Conservation (phyloP, 2,888 invertebrate species). For the Spisula subtruncata region DNA sequence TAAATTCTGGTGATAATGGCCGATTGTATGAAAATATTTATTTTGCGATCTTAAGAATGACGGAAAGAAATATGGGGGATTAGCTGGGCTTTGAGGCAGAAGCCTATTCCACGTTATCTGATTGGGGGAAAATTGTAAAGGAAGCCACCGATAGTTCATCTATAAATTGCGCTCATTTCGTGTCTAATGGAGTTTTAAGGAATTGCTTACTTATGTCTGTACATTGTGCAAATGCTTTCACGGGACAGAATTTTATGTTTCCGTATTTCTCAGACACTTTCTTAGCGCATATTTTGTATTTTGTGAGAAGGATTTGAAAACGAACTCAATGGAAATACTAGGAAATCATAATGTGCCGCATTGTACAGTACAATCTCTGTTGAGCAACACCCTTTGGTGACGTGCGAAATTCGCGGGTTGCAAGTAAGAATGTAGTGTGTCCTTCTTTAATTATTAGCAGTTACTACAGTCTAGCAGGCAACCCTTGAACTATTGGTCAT, state of each 20-base stretch:
- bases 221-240: background rate
- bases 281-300: no score
- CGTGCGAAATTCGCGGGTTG: no score
- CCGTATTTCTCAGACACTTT: background rate
- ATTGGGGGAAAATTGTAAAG: slow-evolving; percentile 56
- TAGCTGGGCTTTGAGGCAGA: slow-evolving; percentile 49
- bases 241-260: background rate
- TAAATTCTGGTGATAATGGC: slow-evolving; percentile 69
- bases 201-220: slow-evolving; percentile 10
- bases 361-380: no score
- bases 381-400: no score
- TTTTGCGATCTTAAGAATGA: slow-evolving; percentile 64
- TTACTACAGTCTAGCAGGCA: no score
- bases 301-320: no score
- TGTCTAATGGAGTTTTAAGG: slow-evolving; percentile 33
- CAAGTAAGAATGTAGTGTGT: no score
- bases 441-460: no score
- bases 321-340: no score
- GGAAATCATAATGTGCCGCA: no score
- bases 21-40: slow-evolving; percentile 71
- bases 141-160: slow-evolving; percentile 45
- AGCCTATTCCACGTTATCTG: slow-evolving; percentile 58
- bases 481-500: no score
- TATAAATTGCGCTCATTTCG: slow-evolving; percentile 39
- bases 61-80: slow-evolving; percentile 55